Evolutionary conservation across 2,113 vertebrate species (phyloP).

Genomic region (Paradisaea rubra): DNA sequence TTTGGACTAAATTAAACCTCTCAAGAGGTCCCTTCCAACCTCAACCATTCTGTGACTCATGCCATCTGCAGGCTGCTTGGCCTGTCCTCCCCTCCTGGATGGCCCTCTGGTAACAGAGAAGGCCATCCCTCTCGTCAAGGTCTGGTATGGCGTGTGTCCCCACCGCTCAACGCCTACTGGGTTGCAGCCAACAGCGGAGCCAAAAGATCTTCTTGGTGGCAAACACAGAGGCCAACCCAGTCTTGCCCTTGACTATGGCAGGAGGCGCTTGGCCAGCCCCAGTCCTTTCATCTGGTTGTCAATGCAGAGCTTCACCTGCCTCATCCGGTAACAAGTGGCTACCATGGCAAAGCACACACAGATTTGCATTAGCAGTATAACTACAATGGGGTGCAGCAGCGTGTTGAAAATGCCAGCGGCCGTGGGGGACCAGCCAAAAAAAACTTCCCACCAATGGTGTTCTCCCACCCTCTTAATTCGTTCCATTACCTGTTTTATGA

Average conservation of each 20-base stretch:
- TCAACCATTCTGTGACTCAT: not conserved
- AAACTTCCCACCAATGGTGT: slow-evolving; percentile 53
- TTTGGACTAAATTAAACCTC: not conserved
- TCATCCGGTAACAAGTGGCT: slow-evolving; percentile 17
- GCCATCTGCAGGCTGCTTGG: not conserved
- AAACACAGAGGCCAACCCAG: slow-evolving; percentile 65
- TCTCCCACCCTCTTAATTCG: slow-evolving; percentile 44
- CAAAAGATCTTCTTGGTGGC: slow-evolving; percentile 56
- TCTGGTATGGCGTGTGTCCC: slow-evolving; percentile 54
- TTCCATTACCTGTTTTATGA: slow-evolving; percentile 54
- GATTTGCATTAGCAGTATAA: slow-evolving; percentile 21
- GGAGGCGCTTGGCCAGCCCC: slow-evolving; percentile 4
- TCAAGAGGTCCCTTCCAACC: slow-evolving; percentile 18
- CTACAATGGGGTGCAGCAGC: slow-evolving; percentile 23
- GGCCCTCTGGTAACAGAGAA: slow-evolving; percentile 1
- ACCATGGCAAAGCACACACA: slow-evolving; percentile 42
- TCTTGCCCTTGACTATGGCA: slow-evolving; percentile 60
- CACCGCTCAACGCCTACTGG: slow-evolving; percentile 62
- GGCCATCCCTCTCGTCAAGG: slow-evolving; percentile 32
- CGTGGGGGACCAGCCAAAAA: slow-evolving; percentile 46
- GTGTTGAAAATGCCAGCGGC: slow-evolving; percentile 24
- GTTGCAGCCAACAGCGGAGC: slow-evolving; percentile 64
- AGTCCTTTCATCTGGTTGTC: not conserved
- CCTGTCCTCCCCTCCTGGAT: not conserved
- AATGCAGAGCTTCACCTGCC: slow-evolving; percentile 16